Evolutionary conservation across 2,113 vertebrate species (phyloP).

Genomic region (Halcyon senegalensis): DNA sequence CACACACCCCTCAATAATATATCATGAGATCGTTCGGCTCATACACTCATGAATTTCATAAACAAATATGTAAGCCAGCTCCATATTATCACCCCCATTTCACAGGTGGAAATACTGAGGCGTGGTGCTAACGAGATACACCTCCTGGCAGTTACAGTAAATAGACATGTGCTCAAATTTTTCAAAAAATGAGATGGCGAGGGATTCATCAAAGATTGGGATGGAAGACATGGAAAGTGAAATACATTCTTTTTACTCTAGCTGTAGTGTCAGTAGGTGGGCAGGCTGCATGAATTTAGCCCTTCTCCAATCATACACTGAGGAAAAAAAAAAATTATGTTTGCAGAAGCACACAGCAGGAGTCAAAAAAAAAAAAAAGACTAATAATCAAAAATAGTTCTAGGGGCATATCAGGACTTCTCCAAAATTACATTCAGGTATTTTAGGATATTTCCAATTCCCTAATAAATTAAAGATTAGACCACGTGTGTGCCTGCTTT

Average conservation of each 20-base stretch:
- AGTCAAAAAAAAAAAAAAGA: constrained; percentile 19
- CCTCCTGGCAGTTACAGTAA: background rate
- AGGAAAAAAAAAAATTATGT: background rate
- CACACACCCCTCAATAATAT: too few species aligned
- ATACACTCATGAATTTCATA: background rate
- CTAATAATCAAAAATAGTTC: constrained; percentile 23
- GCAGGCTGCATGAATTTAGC: background rate
- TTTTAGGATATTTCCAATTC: background rate
- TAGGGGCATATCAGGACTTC: background rate
- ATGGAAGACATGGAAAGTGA: background rate
- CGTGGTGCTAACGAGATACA: background rate
- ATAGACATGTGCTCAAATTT: background rate
- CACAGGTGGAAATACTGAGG: constrained; percentile 24
- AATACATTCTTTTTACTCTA: background rate
- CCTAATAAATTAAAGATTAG: constrained; percentile 14
- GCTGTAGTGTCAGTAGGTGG: background rate
- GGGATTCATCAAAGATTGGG: constrained; percentile 1
- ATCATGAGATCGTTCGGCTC: background rate
- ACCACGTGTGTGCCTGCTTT: background rate
- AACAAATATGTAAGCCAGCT: background rate
- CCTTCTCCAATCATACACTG: background rate
- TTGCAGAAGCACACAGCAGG: background rate
- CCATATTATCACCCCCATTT: background rate
- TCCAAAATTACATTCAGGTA: background rate
- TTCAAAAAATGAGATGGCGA: background rate